Percentiles rank a stretch among this genome's conserved stretches.
phyloP scores from a whole-genome alignment of 2,797 vertebrate genomes.

The Miichthys miiuy region DNA sequence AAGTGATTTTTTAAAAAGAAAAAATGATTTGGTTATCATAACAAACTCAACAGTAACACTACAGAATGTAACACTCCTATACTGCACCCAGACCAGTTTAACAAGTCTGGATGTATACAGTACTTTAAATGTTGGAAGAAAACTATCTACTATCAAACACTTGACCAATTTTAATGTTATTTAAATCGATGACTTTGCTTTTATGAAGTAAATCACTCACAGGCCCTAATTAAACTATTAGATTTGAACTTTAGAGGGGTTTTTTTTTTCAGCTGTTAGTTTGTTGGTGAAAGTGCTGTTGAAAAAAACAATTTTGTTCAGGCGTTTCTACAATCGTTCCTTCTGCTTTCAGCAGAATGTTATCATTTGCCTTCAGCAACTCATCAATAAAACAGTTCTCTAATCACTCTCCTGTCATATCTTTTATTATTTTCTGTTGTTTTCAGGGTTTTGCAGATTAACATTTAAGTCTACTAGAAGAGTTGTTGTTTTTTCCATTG shows the following conservation, averaged over 20 bases:
- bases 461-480: neutral
- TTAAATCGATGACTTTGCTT: constrained; percentile 51
- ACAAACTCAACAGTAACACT: constrained; percentile 53
- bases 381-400: constrained; percentile 84
- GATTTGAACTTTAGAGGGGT: constrained; percentile 53
- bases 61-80: constrained; percentile 56
- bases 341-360: constrained; percentile 83
- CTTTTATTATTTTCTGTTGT: constrained; percentile 46
- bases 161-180: constrained; percentile 38
- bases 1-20: constrained; percentile 40
- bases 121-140: constrained; percentile 45
- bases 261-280: constrained; percentile 53
- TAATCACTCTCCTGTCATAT: constrained; percentile 54
- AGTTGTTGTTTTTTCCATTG: neutral
- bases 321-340: constrained; percentile 86
- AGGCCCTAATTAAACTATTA: constrained; percentile 39
- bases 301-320: constrained; percentile 65
- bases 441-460: neutral
- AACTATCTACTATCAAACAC: constrained; percentile 19
- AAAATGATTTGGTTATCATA: constrained; percentile 41
- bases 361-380: constrained; percentile 83
- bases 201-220: constrained; percentile 49
- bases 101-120: constrained; percentile 32
- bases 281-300: constrained; percentile 68
- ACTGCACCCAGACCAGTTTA: constrained; percentile 27